These are phyloP conservation scores for Prunella fulvescens DNA, from an alignment of 2,113 vertebrate species.

Conservation along the genomic window DNA sequence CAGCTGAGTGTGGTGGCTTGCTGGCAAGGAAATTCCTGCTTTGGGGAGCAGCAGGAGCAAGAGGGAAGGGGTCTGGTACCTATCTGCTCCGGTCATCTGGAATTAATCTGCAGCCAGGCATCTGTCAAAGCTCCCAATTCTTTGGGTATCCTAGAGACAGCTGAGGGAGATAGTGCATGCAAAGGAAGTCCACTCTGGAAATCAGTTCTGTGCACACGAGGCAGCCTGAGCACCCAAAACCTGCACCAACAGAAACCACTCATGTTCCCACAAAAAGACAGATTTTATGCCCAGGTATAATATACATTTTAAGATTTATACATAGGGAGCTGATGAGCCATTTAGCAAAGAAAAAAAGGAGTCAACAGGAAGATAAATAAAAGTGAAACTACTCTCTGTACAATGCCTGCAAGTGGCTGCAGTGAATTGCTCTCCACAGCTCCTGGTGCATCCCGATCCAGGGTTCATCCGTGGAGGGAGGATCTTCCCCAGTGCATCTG, in stretches of 20 bases:
- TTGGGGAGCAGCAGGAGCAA: neutral
- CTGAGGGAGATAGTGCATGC: neutral
- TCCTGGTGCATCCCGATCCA: accelerated
- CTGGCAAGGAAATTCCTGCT: neutral
- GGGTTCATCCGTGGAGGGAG: neutral
- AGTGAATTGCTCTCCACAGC: accelerated
- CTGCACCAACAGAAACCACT: neutral
- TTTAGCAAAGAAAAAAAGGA: neutral
- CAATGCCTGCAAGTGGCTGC: neutral
- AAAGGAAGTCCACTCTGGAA: neutral
- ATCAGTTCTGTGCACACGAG: neutral
- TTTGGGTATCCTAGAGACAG: neutral
- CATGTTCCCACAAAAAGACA: neutral
- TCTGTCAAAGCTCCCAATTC: neutral
- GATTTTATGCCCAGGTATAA: neutral
- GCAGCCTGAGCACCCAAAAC: neutral
- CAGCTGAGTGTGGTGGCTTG: neutral
- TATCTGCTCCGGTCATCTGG: neutral
- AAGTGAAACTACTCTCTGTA: neutral
- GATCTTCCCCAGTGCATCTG: constrained; percentile 22
- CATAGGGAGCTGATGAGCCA: neutral
- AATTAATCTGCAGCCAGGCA: neutral
- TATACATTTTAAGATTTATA: neutral
- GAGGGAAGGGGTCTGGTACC: neutral
- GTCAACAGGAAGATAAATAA: neutral